Base-by-base conservation (phyloP, 1,140 invertebrate genomes). In the Drosophila paulistorum region DNA sequence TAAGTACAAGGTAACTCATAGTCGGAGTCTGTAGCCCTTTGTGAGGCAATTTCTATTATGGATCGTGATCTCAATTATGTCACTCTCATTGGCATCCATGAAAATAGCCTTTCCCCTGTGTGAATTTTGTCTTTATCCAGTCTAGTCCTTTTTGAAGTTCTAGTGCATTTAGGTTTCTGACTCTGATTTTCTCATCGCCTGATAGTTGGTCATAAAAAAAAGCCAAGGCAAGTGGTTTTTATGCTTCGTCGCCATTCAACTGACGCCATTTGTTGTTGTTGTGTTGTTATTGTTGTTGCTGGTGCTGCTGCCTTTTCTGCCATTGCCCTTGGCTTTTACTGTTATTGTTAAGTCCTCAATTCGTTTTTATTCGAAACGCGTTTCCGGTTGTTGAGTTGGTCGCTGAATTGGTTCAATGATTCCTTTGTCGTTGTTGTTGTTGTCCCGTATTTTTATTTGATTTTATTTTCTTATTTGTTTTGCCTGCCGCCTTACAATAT, bases 391-490 rank as follows among this genome's bases (percentile, higher is more conserved):
- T 89, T 89, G 84, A 89, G 80, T 89, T 89, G 84, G 84, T 89
- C 84, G 84, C 84, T 89, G 84, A 89, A 89, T 89, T 89, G 84
- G 84, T 89, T 89, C 84, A 84, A 89, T 84, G 84, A 89, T 89
- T 89, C 89, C 84, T 89, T 89, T 89, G 77, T 89, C 83, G 77
- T 60, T 71, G 60, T 64, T 58, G 37, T 35, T 62, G 60, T 17
- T 45, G 30, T 37, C 13, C 41, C 14, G 51, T 48, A 59, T 70
- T 77, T 79, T 67, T 78, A 66, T 81, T 68, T 78, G 78, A 74
- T 79, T 71, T 65, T 54, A 62, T 64, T 63, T 68, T 78, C 61
- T 65, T 58, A 61, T 66, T 65, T 69, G 45, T 57, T 35, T 17
- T 3, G 23, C 14, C 35, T 39, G 37, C n/a, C 11, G 37, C n/a